Evolutionary conservation across 2,888 invertebrate species (phyloP).

Genomic region (Caenorhabditis sulstoni): DNA sequence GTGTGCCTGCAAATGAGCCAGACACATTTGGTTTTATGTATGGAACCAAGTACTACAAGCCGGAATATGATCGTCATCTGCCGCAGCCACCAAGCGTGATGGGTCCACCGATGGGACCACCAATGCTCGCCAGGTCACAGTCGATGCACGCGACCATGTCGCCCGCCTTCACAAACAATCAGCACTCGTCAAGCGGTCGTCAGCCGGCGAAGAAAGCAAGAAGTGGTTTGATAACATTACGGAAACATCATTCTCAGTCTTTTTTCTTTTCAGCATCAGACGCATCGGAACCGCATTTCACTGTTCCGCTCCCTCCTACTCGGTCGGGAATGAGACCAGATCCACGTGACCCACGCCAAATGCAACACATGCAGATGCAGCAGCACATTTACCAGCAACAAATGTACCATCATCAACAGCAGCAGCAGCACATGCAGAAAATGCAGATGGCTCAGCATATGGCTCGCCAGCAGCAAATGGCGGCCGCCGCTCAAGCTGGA

Average conservation of each 20-base stretch:
- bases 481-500: background rate
- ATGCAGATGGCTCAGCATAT: conserved; percentile 13
- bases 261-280: conserved; percentile 33
- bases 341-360: conserved; percentile 7
- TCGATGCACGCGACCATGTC: conserved; percentile 44
- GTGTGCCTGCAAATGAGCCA: conserved; percentile 28
- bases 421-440: conserved; percentile 12
- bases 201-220: conserved; percentile 48
- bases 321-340: conserved; percentile 2
- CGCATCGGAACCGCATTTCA: conserved; percentile 43
- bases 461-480: conserved; percentile 15
- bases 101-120: conserved; percentile 26
- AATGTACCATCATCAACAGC: conserved; percentile 35
- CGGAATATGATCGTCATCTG: background rate
- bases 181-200: conserved; percentile 18
- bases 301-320: conserved; percentile 20
- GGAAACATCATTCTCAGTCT: background rate
- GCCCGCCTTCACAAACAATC: conserved; percentile 13
- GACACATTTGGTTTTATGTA: conserved; percentile 57
- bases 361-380: conserved; percentile 42
- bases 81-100: background rate
- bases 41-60: conserved; percentile 46
- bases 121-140: conserved; percentile 28
- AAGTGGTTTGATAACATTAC: no score
- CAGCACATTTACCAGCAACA: background rate